Conservation (phyloP, 2,888 invertebrate species). For the Phrixothrix hirtus region DNA sequence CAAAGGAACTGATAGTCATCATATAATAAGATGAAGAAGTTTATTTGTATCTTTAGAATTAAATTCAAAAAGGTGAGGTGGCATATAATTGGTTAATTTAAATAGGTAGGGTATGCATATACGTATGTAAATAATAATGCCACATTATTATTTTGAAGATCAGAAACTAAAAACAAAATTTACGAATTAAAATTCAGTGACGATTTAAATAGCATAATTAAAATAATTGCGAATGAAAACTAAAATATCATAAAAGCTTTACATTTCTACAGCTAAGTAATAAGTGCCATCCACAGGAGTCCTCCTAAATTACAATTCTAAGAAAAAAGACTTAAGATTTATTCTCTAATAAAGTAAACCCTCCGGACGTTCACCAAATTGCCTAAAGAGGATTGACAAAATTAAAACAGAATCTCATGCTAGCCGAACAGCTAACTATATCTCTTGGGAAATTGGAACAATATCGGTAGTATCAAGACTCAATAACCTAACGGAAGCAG, state of each 20-base stretch:
- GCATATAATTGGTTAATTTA: too few species aligned
- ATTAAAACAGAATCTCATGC: slow-evolving; percentile 45
- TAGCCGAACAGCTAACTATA: slow-evolving; percentile 42
- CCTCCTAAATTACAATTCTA: slow-evolving; percentile 32
- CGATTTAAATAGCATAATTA: too few species aligned
- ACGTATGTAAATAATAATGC: too few species aligned
- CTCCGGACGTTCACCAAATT: slow-evolving; percentile 45
- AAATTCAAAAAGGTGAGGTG: too few species aligned
- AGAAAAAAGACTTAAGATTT: slow-evolving; percentile 43
- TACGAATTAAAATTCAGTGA: too few species aligned
- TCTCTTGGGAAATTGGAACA: slow-evolving; percentile 45
- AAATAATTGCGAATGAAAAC: too few species aligned
- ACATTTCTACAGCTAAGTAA: slow-evolving; percentile 11
- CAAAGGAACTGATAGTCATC: too few species aligned
- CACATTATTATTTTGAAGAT: too few species aligned
- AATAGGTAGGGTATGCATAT: too few species aligned
- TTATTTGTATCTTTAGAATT: too few species aligned
- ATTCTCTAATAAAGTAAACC: slow-evolving; percentile 48
- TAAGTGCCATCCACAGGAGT: slow-evolving; percentile 14
- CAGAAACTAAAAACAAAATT: too few species aligned
- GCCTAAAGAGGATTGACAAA: slow-evolving; percentile 51
- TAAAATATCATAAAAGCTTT: slow-evolving; percentile 10
- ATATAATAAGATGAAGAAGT: too few species aligned
- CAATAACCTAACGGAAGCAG: slow-evolving; percentile 29
- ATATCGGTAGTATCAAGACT: slow-evolving; percentile 32